Evolutionary conservation across 2,113 vertebrate genomes (phyloP).

Genomic region (Pipra filicauda): DNA sequence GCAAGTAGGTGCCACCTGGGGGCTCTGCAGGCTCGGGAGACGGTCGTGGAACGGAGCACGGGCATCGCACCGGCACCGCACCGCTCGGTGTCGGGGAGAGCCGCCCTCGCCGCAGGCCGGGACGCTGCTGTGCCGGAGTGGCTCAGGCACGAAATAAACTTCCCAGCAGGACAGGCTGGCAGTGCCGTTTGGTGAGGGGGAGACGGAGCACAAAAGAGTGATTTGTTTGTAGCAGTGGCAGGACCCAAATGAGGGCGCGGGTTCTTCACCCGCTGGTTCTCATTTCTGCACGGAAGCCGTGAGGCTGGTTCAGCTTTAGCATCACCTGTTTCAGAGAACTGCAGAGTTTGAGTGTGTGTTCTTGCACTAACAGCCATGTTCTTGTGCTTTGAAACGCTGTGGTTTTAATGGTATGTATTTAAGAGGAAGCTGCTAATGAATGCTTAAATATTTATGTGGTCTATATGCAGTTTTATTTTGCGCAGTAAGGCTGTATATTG

Average conservation of each 20-base stretch:
- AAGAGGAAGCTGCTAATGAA: neutral
- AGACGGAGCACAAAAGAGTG: neutral
- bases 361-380: neutral
- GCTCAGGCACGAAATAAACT: neutral
- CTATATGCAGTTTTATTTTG: neutral
- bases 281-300: neutral
- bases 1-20: conserved; percentile 37
- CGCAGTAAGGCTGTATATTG: neutral
- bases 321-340: neutral
- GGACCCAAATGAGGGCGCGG: neutral
- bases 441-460: neutral
- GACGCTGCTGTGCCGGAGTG: neutral
- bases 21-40: conserved; percentile 47
- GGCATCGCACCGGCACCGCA: neutral
- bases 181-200: neutral
- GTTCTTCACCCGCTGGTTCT: neutral
- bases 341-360: neutral
- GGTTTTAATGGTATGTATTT: neutral
- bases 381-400: neutral
- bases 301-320: neutral
- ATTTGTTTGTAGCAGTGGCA: neutral
- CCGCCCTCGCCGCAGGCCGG: neutral
- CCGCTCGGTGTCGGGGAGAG: neutral
- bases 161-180: neutral
- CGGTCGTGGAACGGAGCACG: neutral